These are phyloP conservation scores for Microdon myrmicae DNA, from an alignment of 2,888 invertebrate species.

Conservation along the genomic window DNA sequence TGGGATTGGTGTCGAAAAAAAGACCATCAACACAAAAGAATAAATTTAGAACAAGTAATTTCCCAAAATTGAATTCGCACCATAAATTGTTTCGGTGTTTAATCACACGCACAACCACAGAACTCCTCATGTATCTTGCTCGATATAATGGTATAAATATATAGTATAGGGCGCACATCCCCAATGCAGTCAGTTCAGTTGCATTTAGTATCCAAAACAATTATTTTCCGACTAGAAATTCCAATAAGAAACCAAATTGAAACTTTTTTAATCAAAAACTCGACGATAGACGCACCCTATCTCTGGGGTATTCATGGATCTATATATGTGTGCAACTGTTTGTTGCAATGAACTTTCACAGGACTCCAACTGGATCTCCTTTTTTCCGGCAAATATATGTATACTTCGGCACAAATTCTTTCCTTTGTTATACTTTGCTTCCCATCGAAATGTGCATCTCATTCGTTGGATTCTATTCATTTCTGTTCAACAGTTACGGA, in stretches of 20 bases:
- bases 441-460: slow-evolving; percentile 18
- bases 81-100: slow-evolving; percentile 4
- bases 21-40: no score
- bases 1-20: no score
- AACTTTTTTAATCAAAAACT: slow-evolving; percentile 53
- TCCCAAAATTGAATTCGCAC: slow-evolving; percentile 9
- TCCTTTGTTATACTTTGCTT: slow-evolving; percentile 26
- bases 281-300: slow-evolving; percentile 10
- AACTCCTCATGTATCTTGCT: no score
- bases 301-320: slow-evolving; percentile 1
- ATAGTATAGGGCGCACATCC: slow-evolving; percentile 10
- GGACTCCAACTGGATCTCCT: slow-evolving; percentile 18
- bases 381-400: slow-evolving; percentile 14
- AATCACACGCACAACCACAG: no score
- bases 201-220: slow-evolving; percentile 24
- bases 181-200: no score
- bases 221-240: slow-evolving; percentile 35
- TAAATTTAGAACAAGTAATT: neutral
- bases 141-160: no score
- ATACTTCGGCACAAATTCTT: slow-evolving; percentile 13
- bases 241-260: slow-evolving; percentile 49
- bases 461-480: slow-evolving; percentile 1
- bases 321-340: neutral
- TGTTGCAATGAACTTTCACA: slow-evolving; percentile 19
- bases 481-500: slow-evolving; percentile 16